phyloP scores from a whole-genome alignment of 2,113 vertebrate genomes.

The Odontophorus gujanensis region DNA sequence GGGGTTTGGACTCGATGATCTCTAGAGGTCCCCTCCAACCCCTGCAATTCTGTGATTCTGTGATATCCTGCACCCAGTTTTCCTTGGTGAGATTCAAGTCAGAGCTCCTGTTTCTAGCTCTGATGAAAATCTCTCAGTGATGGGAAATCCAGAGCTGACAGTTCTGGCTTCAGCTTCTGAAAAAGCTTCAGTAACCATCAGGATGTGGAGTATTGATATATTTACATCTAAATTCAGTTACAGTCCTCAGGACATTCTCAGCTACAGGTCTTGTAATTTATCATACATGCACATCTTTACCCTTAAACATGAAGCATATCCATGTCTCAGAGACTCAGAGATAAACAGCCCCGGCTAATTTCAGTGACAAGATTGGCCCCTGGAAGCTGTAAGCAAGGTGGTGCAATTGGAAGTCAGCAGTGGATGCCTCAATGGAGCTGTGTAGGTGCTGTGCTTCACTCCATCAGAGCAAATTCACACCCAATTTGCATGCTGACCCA shows the following conservation, averaged over 20 bases:
- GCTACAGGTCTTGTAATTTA: not conserved
- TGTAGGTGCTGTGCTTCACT: not conserved
- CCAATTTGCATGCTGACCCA: conserved; percentile 20
- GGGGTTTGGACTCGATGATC: too few species aligned
- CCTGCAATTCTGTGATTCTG: too few species aligned
- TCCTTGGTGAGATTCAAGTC: not conserved
- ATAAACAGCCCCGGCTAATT: not conserved
- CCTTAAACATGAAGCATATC: not conserved
- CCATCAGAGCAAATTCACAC: not conserved
- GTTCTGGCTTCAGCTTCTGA: too few species aligned
- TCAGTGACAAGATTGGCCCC: not conserved
- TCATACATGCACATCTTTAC: not conserved
- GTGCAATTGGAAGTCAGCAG: not conserved
- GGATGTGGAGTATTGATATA: not conserved
- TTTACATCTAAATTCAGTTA: not conserved
- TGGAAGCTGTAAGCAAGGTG: not conserved
- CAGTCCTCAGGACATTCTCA: not conserved
- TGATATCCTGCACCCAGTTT: not conserved
- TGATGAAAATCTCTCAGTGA: not conserved
- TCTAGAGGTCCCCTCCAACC: too few species aligned
- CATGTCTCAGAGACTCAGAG: not conserved
- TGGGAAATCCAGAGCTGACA: fast-evolving
- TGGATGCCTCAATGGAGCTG: not conserved
- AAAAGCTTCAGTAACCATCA: not conserved
- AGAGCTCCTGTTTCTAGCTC: not conserved